Evolutionary conservation across 64 coral and sea anemone species (phyloP), one percentile per base, ranked within the genome.

Genomic region (Pocillopora damicornis): DNA sequence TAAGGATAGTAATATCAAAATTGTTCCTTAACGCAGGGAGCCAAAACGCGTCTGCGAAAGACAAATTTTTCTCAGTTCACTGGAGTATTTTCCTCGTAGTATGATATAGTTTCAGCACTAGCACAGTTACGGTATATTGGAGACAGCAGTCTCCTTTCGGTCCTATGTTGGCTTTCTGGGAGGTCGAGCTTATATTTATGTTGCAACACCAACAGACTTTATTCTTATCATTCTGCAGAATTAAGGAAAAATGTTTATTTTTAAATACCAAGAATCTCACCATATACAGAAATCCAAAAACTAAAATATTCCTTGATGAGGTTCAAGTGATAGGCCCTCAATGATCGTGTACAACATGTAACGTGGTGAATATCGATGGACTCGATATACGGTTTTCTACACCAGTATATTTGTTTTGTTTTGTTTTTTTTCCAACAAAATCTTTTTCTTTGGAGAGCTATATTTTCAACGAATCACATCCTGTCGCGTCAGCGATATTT

Each of bases 391-490:
- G 67, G 11, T 67, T 8, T 20, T 15, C 15, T 69, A 22, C 37
- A 51, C 37, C 36, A 16, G 4, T 42, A 76, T 22, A 9, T 26
- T 73, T 73, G 2, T 30, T 30, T 30, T 30, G 30, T 30, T 30
- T 30, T 30, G 30, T 30, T 30, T 77, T 56, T 38, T 58, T 16
- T 56, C 15, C 14, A 20, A 20, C 1, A 35, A 4, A 9, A 18
- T 37, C 11, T 77, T 42, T 15, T 18, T 20, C 23, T 26, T 79
- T 9, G 18, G 26, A 35, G 37, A 67, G 35, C 13, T 66, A 25
- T 42, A 10, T 82, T 82, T 64, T 82, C 18, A 14, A 11, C 80
- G 61, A 82, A 82, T 82, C 16, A 82, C 15, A 11, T 62, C 17
- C 22, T 67, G 59, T 63, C 35, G 12, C 80, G 80, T 82, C 16